Percentiles rank a stretch among this genome's conserved stretches.
Evolutionary conservation across 1,140 invertebrate genomes (phyloP).

Genomic region (Drosophila burlai): DNA sequence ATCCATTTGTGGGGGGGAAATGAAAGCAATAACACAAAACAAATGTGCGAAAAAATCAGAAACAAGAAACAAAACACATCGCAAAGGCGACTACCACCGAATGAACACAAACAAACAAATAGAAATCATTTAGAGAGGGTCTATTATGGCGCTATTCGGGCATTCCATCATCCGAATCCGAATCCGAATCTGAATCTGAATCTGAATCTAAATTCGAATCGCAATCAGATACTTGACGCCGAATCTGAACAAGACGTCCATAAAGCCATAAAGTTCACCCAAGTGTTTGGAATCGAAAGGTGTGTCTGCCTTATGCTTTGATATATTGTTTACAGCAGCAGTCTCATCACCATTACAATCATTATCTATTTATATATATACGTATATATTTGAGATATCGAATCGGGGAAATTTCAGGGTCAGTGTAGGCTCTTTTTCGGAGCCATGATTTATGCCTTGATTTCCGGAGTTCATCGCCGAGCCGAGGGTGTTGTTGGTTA

Average conservation of each 20-base stretch:
- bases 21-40: slow-evolving; percentile 42
- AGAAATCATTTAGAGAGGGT: slow-evolving; percentile 6
- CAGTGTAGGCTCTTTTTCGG: not conserved
- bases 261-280: slow-evolving; percentile 38
- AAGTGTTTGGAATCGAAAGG: slow-evolving; percentile 31
- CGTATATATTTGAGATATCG: not conserved
- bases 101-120: slow-evolving; percentile 11
- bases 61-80: slow-evolving; percentile 10
- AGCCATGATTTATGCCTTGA: slow-evolving; percentile 11
- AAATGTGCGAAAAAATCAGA: slow-evolving; percentile 39
- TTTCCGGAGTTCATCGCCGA: not conserved
- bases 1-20: not conserved
- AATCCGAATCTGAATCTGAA: not conserved
- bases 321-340: slow-evolving; percentile 45
- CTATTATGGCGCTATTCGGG: slow-evolving; percentile 16
- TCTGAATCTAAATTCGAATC: slow-evolving; percentile 1
- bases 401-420: slow-evolving; percentile 1
- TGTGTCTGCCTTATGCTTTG: slow-evolving; percentile 29
- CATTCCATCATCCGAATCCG: slow-evolving; percentile 22
- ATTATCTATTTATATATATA: not conserved
- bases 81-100: slow-evolving; percentile 1
- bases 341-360: slow-evolving; percentile 17
- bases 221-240: not conserved
- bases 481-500: not conserved
- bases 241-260: slow-evolving; percentile 8